These are phyloP conservation scores for Drosophila burlai DNA, from an alignment of 1,140 invertebrate species.

Conservation along the genomic window DNA sequence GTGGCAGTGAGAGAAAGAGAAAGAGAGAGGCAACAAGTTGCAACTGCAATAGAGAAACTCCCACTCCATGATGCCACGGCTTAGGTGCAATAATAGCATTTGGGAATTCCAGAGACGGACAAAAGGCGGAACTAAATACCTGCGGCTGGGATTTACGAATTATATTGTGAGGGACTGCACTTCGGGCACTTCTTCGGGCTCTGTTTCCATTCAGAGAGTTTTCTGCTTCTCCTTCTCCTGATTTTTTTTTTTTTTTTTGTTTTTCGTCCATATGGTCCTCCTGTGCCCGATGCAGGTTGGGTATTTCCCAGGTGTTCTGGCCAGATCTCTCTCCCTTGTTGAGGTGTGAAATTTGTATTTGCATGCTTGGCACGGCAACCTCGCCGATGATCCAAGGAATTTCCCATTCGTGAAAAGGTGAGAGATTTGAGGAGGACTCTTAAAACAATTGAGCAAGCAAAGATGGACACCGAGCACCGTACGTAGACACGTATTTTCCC, in stretches of 20 bases:
- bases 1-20: neutral
- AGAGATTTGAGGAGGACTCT: constrained; percentile 54
- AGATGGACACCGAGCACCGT: constrained; percentile 7
- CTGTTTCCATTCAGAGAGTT: constrained; percentile 32
- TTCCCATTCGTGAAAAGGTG: constrained; percentile 78
- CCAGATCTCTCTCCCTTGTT: constrained; percentile 3
- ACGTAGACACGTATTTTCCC: constrained; percentile 70
- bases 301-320: constrained; percentile 61
- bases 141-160: constrained; percentile 82
- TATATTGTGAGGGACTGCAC: constrained; percentile 50
- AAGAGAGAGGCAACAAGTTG: constrained; percentile 11
- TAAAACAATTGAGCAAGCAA: constrained; percentile 37
- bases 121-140: constrained; percentile 84
- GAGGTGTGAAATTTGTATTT: constrained; percentile 84
- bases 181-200: neutral
- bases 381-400: constrained; percentile 55
- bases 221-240: neutral
- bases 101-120: constrained; percentile 77
- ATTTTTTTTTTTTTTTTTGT: neutral
- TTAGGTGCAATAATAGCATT: constrained; percentile 83
- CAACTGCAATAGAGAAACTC: constrained; percentile 11
- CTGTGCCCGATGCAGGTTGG: constrained; percentile 35
- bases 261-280: constrained; percentile 46
- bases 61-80: constrained; percentile 52
- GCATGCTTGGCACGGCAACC: constrained; percentile 63